phyloP scores from a whole-genome alignment of 2,113 vertebrate species.

The Barbus barbus region DNA sequence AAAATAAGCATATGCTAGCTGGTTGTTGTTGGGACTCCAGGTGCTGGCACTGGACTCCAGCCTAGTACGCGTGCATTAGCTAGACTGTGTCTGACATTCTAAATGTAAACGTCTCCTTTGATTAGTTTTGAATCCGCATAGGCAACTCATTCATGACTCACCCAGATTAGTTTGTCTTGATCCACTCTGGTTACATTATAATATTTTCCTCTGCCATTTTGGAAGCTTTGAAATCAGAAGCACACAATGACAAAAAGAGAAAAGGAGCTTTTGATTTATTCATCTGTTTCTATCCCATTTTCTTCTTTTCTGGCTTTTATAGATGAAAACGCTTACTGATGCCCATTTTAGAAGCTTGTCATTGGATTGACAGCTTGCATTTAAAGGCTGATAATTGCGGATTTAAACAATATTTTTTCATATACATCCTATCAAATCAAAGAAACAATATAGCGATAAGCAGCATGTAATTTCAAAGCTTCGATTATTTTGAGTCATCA shows the following conservation, averaged over 20 bases:
- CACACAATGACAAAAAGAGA: slow-evolving; percentile 36
- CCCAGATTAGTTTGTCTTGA: slow-evolving; percentile 27
- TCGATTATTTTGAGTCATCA: not conserved
- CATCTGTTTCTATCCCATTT: slow-evolving; percentile 7
- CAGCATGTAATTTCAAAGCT: not conserved
- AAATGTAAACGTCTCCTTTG: slow-evolving; percentile 38
- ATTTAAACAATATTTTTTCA: not conserved
- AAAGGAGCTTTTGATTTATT: slow-evolving; percentile 32
- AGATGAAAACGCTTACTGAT: slow-evolving; percentile 1
- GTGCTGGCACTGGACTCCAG: slow-evolving; percentile 16
- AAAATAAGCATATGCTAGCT: slow-evolving; percentile 20
- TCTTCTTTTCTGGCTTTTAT: slow-evolving; percentile 14
- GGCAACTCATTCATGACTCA: slow-evolving; percentile 31
- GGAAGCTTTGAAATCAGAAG: slow-evolving; percentile 40
- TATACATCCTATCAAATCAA: not conserved
- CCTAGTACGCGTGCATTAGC: not conserved
- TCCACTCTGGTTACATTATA: not conserved
- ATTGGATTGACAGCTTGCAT: slow-evolving; percentile 24
- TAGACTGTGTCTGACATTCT: slow-evolving; percentile 6
- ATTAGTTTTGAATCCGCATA: slow-evolving; percentile 40
- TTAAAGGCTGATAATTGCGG: not conserved
- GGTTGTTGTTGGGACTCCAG: slow-evolving; percentile 30
- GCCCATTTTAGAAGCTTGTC: slow-evolving; percentile 20
- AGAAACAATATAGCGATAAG: not conserved
- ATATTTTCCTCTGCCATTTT: slow-evolving; percentile 27